These are phyloP conservation scores for Bombus balteatus DNA, from an alignment of 1,140 invertebrate species.

Conservation along the genomic window DNA sequence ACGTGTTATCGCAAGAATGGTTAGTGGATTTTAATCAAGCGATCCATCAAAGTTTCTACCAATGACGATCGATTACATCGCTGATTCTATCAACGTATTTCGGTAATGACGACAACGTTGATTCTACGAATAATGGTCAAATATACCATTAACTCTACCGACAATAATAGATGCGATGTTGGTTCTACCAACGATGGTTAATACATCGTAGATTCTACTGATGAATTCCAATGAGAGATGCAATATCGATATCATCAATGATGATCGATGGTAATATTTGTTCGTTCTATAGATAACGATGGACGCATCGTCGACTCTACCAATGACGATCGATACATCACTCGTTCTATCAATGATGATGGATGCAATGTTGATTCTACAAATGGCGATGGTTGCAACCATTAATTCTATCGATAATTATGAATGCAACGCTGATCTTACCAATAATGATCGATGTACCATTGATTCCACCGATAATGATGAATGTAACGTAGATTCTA, in stretches of 20 bases:
- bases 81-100: neutral
- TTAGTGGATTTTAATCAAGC: neutral
- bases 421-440: neutral
- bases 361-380: neutral
- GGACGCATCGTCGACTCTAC: neutral
- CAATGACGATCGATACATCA: neutral
- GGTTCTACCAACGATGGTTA: neutral
- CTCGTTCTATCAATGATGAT: neutral
- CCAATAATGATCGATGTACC: neutral
- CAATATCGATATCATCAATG: neutral
- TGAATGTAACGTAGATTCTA: neutral
- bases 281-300: neutral
- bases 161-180: neutral
- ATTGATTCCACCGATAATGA: neutral
- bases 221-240: neutral
- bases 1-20: too few relatives aligned
- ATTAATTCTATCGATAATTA: neutral
- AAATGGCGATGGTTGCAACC: neutral
- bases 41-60: neutral
- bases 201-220: neutral
- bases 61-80: neutral
- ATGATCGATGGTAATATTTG: neutral
- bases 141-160: neutral
- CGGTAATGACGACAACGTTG: neutral
- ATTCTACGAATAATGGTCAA: neutral